Conservation (phyloP, 2,113 vertebrate genomes). For the Myotis yumanensis region DNA sequence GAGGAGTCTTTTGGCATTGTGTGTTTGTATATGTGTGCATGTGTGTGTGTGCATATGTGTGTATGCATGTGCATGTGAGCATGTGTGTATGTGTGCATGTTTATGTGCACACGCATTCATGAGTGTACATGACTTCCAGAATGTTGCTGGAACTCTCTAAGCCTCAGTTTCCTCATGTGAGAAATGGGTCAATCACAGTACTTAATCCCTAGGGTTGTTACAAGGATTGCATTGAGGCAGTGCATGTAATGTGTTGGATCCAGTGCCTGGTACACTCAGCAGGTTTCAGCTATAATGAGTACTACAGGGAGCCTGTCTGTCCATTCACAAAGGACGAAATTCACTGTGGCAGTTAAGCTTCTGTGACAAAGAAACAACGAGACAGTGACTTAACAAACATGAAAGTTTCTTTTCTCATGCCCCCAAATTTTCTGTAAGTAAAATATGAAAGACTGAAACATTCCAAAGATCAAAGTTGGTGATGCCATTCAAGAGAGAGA, state of each 20-base stretch:
- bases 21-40: no score
- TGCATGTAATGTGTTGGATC: no score
- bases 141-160: not conserved
- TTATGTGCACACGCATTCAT: no score
- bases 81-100: no score
- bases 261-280: not conserved
- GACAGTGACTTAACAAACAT: not conserved
- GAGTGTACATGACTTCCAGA: not conserved
- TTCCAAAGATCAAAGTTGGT: constrained; percentile 26
- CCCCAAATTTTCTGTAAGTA: not conserved
- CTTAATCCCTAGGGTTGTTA: not conserved
- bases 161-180: not conserved
- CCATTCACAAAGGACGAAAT: not conserved
- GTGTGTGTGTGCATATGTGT: no score
- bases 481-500: not conserved
- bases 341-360: not conserved
- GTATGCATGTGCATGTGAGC: no score
- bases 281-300: not conserved
- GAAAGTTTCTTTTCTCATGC: not conserved
- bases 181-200: not conserved
- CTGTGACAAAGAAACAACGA: not conserved
- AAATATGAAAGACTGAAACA: not conserved
- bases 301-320: not conserved
- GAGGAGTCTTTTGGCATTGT: no score
- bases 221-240: not conserved